phyloP scores from a whole-genome alignment of 2,113 vertebrate genomes.

The Poecile atricapillus region DNA sequence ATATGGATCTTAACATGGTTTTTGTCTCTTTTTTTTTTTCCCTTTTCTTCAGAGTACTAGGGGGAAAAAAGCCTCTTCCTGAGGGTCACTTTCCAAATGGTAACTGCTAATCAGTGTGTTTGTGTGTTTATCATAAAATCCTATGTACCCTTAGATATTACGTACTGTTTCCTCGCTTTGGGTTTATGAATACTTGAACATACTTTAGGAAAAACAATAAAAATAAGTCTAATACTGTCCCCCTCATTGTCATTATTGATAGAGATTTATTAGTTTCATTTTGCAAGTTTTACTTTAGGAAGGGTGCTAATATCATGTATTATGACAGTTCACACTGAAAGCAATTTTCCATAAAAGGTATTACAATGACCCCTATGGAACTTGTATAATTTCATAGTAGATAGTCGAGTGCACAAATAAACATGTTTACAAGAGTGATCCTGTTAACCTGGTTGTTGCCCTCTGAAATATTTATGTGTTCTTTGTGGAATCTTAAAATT shows the following conservation, averaged over 20 bases:
- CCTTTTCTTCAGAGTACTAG: not conserved
- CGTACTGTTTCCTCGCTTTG: slow-evolving; percentile 23
- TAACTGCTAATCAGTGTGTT: slow-evolving; percentile 45
- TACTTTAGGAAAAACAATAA: slow-evolving; percentile 57
- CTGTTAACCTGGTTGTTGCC: slow-evolving; percentile 59
- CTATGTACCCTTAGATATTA: slow-evolving; percentile 51
- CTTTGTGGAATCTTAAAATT: slow-evolving; percentile 63
- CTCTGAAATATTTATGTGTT: slow-evolving; percentile 47
- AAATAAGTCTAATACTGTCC: slow-evolving; percentile 65
- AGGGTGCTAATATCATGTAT: slow-evolving; percentile 69
- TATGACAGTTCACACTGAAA: slow-evolving; percentile 74
- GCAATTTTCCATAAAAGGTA: slow-evolving; percentile 72
- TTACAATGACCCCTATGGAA: slow-evolving; percentile 73
- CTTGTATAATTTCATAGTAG: slow-evolving; percentile 67
- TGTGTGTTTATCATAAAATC: slow-evolving; percentile 48
- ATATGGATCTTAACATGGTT: not conserved
- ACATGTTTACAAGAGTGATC: slow-evolving; percentile 73
- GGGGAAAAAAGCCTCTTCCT: slow-evolving; percentile 37
- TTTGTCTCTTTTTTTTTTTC: not conserved
- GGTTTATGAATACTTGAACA: slow-evolving; percentile 24
- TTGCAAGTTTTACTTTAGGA: slow-evolving; percentile 71
- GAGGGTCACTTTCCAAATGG: slow-evolving; percentile 44
- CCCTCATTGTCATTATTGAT: slow-evolving; percentile 65
- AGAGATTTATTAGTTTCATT: slow-evolving; percentile 73
- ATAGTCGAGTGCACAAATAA: slow-evolving; percentile 75